Evolutionary conservation across 2,888 invertebrate species (phyloP).

Genomic region (Drosophila falleni): DNA sequence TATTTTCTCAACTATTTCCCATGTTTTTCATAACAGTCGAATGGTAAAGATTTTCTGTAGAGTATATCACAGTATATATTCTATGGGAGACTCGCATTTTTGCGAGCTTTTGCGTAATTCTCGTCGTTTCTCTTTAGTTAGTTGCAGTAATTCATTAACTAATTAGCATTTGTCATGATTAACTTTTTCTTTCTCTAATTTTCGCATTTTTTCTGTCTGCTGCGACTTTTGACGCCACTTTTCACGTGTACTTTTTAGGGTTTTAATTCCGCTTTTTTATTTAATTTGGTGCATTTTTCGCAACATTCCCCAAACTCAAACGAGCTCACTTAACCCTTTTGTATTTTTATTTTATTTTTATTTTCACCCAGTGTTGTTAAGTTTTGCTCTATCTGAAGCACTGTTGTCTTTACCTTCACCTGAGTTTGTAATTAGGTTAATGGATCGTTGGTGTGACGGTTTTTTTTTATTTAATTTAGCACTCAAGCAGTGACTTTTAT

Average conservation of each 20-base stretch:
- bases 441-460: slow-evolving; percentile 63
- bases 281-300: slow-evolving; percentile 45
- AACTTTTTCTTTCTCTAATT: slow-evolving; percentile 44
- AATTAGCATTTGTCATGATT: slow-evolving; percentile 64
- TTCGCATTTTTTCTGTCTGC: slow-evolving; percentile 3
- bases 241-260: slow-evolving; percentile 28
- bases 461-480: slow-evolving; percentile 17
- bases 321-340: slow-evolving; percentile 54
- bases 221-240: slow-evolving; percentile 31
- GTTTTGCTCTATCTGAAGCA: slow-evolving; percentile 24
- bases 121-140: slow-evolving; percentile 16
- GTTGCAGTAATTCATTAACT: slow-evolving; percentile 57
- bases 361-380: slow-evolving; percentile 28
- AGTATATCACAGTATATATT: slow-evolving; percentile 21
- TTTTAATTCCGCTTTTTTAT: slow-evolving; percentile 20
- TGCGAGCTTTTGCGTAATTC: slow-evolving; percentile 22
- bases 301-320: slow-evolving; percentile 27
- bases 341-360: slow-evolving; percentile 25
- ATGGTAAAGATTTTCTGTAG: background rate
- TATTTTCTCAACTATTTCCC: background rate
- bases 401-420: slow-evolving; percentile 52
- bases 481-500: slow-evolving; percentile 20
- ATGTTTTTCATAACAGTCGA: background rate
- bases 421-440: slow-evolving; percentile 73
- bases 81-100: background rate